A percentile compares a stretch with the other conserved stretches of the same genome.
Conservation (phyloP, 2,797 vertebrate species). For the Semaprochilodus insignis region DNA sequence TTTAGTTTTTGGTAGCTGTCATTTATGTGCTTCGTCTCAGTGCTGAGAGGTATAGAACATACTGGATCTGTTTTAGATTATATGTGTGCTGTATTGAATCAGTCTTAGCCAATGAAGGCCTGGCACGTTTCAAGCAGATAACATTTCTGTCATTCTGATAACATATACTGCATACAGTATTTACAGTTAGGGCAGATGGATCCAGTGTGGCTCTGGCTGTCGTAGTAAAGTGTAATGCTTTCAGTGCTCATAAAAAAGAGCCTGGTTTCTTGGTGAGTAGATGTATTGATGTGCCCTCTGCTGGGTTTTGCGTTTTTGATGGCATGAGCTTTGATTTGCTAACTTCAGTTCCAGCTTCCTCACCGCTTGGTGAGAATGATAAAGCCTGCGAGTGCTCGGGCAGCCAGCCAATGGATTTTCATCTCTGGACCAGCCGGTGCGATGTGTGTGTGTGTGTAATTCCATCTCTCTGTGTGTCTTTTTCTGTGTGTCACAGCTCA, state of each 20-base stretch:
- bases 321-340: conserved; percentile 68
- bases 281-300: conserved; percentile 15
- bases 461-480: conserved; percentile 32
- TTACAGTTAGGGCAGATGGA: not conserved
- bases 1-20: too few species aligned
- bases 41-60: too few species aligned
- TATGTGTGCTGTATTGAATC: not conserved
- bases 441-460: conserved; percentile 10
- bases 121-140: not conserved
- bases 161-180: not conserved
- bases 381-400: conserved; percentile 66
- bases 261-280: not conserved
- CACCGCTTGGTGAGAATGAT: conserved; percentile 69
- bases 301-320: conserved; percentile 26
- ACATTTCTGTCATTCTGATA: not conserved
- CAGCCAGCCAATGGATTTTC: conserved; percentile 68
- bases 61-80: not conserved
- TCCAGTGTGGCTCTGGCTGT: not conserved
- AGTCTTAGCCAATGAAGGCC: not conserved
- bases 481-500: conserved; percentile 53
- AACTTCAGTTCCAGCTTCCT: conserved; percentile 63
- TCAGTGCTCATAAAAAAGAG: not conserved
- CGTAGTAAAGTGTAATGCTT: not conserved
- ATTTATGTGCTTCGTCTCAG: too few species aligned
- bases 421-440: conserved; percentile 19